A percentile compares a stretch with the other conserved stretches of the same genome.
Evolutionary conservation across 2,113 vertebrate genomes (phyloP).

Genomic region (Ancistrus triradiatus): DNA sequence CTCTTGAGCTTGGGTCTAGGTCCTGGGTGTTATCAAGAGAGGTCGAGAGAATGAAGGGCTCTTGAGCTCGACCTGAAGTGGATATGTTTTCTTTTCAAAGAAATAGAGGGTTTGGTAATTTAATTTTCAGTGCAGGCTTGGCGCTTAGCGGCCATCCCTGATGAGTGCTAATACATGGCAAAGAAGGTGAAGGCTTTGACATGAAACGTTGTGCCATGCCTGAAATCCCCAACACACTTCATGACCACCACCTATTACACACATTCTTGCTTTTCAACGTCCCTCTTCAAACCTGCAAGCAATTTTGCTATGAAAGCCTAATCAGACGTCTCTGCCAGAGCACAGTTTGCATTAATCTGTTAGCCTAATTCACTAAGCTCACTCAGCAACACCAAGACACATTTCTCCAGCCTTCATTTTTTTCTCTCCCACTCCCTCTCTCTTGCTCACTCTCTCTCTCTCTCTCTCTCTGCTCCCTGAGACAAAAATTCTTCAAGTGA

Average conservation of each 20-base stretch:
- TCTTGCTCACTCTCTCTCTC: not conserved
- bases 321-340: constrained; percentile 78
- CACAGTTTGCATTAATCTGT: constrained; percentile 89
- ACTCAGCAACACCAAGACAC: constrained; percentile 71
- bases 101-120: constrained; percentile 98
- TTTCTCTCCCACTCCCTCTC: not conserved
- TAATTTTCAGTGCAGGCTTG: constrained; percentile 65
- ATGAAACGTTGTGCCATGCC: constrained; percentile 80
- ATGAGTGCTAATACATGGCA: constrained; percentile 94
- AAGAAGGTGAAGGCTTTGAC: constrained; percentile 67
- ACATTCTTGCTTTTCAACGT: constrained; percentile 16
- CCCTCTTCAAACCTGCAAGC: constrained; percentile 78
- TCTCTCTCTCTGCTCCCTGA: constrained; percentile 29
- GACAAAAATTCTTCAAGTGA: constrained; percentile 80
- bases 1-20: constrained; percentile 76
- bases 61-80: constrained; percentile 83
- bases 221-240: not conserved
- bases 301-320: constrained; percentile 76
- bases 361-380: constrained; percentile 72
- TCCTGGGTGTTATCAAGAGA: constrained; percentile 94
- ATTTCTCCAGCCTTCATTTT: constrained; percentile 42
- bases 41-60: constrained; percentile 55
- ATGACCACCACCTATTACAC: constrained; percentile 4
- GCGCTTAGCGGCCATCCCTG: constrained; percentile 87
- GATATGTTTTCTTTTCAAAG: constrained; percentile 99